Percentiles rank a stretch among this genome's conserved stretches.
Evolutionary conservation across 2,797 vertebrate genomes (phyloP).

Genomic region (Threskiornis aethiopicus): DNA sequence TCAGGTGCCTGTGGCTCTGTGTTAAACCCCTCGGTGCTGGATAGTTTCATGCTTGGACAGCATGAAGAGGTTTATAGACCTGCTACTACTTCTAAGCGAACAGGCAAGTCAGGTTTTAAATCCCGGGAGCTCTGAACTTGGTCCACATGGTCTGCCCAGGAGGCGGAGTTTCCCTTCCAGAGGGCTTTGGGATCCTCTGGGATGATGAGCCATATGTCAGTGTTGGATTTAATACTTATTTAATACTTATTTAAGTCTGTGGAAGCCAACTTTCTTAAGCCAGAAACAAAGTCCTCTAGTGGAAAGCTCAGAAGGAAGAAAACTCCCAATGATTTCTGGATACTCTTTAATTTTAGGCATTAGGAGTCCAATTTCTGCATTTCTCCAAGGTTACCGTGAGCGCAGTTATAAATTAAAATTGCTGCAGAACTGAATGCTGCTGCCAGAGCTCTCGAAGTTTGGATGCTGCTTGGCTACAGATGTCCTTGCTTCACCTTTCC

Average conservation of each 20-base stretch:
- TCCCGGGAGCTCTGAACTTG: background rate
- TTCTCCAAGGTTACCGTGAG: background rate
- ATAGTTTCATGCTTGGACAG: background rate
- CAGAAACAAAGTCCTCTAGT: background rate
- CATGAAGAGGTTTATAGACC: background rate
- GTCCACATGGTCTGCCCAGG: background rate
- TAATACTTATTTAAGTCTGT: background rate
- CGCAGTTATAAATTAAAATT: background rate
- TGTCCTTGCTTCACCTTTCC: slow-evolving; percentile 47
- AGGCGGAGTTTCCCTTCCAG: background rate
- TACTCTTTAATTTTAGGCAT: background rate
- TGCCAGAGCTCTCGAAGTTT: background rate
- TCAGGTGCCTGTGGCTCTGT: background rate
- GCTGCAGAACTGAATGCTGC: background rate
- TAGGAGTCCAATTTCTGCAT: background rate
- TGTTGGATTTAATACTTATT: background rate
- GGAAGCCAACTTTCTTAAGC: background rate
- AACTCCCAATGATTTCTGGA: background rate
- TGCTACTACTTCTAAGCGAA: fast-evolving
- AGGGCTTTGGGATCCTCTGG: background rate
- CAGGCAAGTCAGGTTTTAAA: background rate
- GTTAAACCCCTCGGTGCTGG: background rate
- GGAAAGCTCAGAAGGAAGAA: background rate
- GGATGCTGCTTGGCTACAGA: background rate
- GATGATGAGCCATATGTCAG: background rate